A percentile compares a stretch with the other conserved stretches of the same genome.
These are phyloP conservation scores for Sporophila hypoxantha DNA, from an alignment of 2,113 vertebrate species.

Conservation along the genomic window DNA sequence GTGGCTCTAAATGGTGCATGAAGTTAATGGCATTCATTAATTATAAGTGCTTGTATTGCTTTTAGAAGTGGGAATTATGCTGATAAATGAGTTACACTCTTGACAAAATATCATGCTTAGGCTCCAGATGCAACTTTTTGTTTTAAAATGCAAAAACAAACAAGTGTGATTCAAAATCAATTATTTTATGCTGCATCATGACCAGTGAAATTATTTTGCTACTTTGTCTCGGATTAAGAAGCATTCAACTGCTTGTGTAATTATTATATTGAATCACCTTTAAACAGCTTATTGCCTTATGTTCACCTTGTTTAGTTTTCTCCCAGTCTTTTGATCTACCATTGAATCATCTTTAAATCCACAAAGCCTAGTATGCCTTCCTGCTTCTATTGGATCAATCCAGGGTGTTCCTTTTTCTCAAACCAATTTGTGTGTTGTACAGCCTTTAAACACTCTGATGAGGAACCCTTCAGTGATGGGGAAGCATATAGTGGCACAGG, in stretches of 20 bases:
- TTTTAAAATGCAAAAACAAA: not conserved
- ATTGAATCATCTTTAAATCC: not conserved
- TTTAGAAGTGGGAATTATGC: not conserved
- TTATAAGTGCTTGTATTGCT: not conserved
- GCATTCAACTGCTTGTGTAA: not conserved
- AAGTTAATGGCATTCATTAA: not conserved
- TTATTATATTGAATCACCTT: not conserved
- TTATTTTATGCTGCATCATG: not conserved
- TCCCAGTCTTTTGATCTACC: not conserved
- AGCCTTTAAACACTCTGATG: slow-evolving; percentile 76
- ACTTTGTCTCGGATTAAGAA: not conserved
- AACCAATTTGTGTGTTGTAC: slow-evolving; percentile 57
- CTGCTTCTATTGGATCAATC: not conserved
- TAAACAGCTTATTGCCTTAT: not conserved
- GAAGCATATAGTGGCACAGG: slow-evolving; percentile 71
- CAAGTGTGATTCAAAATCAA: not conserved
- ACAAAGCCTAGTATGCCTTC: not conserved
- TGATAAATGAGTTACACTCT: not conserved
- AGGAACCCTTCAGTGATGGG: slow-evolving; percentile 74
- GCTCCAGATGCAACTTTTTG: not conserved
- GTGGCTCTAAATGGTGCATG: not conserved
- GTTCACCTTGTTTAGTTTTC: not conserved
- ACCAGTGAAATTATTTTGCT: not conserved
- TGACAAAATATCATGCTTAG: not conserved
- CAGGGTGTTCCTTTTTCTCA: slow-evolving; percentile 22